Evolutionary conservation across 1,140 invertebrate genomes (phyloP).

Genomic region (Helicoverpa zea): DNA sequence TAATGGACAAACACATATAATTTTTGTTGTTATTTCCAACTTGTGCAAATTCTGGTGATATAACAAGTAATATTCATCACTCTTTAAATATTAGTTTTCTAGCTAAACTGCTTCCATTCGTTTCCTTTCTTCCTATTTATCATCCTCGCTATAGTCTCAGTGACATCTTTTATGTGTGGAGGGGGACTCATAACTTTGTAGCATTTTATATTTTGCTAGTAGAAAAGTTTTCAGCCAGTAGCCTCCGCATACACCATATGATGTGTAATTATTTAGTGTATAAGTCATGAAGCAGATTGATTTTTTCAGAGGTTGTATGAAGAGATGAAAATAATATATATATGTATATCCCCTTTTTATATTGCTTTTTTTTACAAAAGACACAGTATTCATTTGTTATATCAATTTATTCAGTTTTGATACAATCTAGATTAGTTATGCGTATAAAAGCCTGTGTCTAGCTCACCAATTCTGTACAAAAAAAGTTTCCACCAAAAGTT

Average conservation of each 20-base stretch:
- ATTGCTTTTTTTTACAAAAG: no score
- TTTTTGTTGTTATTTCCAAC: no score
- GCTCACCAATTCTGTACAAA: neutral
- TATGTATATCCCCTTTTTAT: no score
- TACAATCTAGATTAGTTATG: no score
- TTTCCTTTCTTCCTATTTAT: slow-evolving; percentile 14
- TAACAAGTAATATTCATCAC: neutral
- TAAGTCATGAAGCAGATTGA: no score
- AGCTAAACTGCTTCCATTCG: slow-evolving; percentile 1
- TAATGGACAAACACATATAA: no score
- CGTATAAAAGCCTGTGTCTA: neutral
- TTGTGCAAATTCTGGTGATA: no score
- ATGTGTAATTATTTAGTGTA: no score
- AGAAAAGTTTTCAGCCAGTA: neutral
- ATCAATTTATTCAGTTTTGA: no score
- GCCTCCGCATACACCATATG: neutral
- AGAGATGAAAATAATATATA: no score
- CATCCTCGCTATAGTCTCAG: neutral
- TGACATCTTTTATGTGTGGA: neutral
- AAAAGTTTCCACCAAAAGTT: neutral
- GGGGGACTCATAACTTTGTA: slow-evolving; percentile 8
- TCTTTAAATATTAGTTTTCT: slow-evolving; percentile 1
- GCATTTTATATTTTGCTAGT: neutral
- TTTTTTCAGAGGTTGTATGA: no score
- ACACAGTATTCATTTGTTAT: no score